phyloP scores from a whole-genome alignment of 2,888 invertebrate genomes.

The Spilosoma lubricipeda region DNA sequence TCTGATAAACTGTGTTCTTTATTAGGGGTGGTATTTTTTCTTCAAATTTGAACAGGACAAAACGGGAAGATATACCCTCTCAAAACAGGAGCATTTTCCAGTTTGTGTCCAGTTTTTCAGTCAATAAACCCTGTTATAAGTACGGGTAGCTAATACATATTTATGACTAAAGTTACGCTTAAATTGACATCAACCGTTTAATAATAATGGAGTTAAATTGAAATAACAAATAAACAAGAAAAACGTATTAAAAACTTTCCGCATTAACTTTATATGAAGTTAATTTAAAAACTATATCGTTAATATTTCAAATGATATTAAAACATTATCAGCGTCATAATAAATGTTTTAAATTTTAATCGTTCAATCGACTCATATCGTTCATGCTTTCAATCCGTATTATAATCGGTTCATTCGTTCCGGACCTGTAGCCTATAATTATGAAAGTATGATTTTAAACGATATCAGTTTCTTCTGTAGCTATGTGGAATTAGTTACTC shows the following conservation, averaged over 20 bases:
- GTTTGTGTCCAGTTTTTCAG: no score
- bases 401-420: slow-evolving; percentile 46
- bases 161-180: neutral
- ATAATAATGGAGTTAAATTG: neutral
- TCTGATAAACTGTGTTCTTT: no score
- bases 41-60: no score
- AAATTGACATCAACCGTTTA: neutral
- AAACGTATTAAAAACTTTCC: neutral
- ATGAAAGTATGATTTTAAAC: slow-evolving; percentile 28
- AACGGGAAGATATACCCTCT: no score
- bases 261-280: slow-evolving; percentile 1
- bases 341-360: slow-evolving; percentile 39
- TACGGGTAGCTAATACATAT: no score
- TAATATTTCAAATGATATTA: slow-evolving; percentile 22
- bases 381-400: slow-evolving; percentile 38
- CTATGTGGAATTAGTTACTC: neutral
- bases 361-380: slow-evolving; percentile 31
- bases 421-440: slow-evolving; percentile 28
- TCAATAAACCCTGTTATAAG: no score
- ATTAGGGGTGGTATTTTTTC: no score
- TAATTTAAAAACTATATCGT: slow-evolving; percentile 10
- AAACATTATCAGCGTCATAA: slow-evolving; percentile 34
- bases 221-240: neutral
- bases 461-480: slow-evolving; percentile 14
- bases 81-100: no score